Percentiles rank a stretch among this genome's conserved stretches.
Evolutionary conservation across 2,797 vertebrate species (phyloP).

Genomic region (Schizothorax lantsangensis): DNA sequence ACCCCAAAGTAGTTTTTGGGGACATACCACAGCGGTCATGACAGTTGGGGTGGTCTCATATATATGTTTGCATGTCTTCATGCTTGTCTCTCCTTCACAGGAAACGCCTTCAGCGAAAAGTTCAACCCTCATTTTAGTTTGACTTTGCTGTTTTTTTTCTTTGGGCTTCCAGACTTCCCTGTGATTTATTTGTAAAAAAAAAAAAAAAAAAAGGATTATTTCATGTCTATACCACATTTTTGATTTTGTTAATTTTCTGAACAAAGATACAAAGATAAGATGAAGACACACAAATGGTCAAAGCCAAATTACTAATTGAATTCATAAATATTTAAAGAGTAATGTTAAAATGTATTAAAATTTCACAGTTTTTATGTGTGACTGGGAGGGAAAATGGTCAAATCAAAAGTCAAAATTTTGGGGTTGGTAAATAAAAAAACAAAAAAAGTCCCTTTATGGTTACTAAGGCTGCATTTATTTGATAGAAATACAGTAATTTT

Average conservation of each 20-base stretch:
- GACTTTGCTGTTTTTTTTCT: not conserved
- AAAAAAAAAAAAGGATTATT: not conserved
- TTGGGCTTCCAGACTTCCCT: not conserved
- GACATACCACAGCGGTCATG: conserved; percentile 56
- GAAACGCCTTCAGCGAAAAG: not conserved
- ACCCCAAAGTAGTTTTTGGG: conserved; percentile 40
- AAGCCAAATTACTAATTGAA: not conserved
- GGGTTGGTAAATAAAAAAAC: too few species aligned
- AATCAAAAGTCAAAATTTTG: not conserved
- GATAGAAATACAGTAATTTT: not conserved
- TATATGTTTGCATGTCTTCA: conserved; percentile 25
- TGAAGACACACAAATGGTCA: not conserved
- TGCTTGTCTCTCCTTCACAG: conserved; percentile 43
- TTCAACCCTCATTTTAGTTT: not conserved
- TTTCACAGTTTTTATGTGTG: not conserved
- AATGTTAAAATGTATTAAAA: not conserved
- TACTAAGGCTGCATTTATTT: not conserved
- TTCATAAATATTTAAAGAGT: not conserved
- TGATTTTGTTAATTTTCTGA: not conserved
- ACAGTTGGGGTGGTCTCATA: conserved; percentile 57
- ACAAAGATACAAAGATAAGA: too few species aligned
- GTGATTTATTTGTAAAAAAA: not conserved
- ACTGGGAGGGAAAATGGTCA: not conserved
- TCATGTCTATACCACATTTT: not conserved
- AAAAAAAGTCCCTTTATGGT: not conserved